Percentiles rank a stretch among this genome's conserved stretches.
These are phyloP conservation scores for Lanistes nyassanus DNA, from an alignment of 1,140 invertebrate species.

Conservation along the genomic window DNA sequence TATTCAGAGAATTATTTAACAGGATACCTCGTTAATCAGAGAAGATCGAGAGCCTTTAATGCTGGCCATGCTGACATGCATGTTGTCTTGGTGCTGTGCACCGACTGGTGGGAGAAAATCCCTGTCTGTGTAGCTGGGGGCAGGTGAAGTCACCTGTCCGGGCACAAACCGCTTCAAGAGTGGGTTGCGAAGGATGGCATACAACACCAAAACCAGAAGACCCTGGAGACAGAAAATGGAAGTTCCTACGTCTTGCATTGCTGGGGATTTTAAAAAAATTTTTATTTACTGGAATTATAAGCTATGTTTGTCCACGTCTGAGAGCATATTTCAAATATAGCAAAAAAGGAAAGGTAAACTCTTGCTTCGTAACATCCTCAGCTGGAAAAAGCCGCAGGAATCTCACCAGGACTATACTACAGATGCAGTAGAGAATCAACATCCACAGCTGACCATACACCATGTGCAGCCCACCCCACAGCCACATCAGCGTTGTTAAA, in stretches of 20 bases:
- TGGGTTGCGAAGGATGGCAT: slow-evolving; percentile 57
- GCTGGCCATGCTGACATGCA: slow-evolving; percentile 21
- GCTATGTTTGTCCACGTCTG: too few species aligned
- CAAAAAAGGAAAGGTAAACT: too few species aligned
- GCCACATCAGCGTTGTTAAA: slow-evolving; percentile 50
- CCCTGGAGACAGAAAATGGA: slow-evolving; percentile 45
- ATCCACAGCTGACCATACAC: slow-evolving; percentile 61
- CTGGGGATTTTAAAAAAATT: background rate
- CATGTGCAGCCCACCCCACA: slow-evolving; percentile 63
- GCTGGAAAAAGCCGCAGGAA: background rate
- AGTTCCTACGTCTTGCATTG: background rate
- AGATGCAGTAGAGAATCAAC: slow-evolving; percentile 60
- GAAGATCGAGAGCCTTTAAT: slow-evolving; percentile 54
- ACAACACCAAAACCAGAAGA: slow-evolving; percentile 53
- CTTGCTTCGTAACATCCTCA: background rate
- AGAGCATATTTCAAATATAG: too few species aligned
- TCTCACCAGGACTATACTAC: slow-evolving; percentile 53
- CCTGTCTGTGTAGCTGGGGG: slow-evolving; percentile 22
- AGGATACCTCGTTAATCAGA: slow-evolving; percentile 52
- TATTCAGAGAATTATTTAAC: too few species aligned
- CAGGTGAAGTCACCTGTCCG: slow-evolving; percentile 28
- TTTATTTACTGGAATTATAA: background rate
- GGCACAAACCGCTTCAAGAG: slow-evolving; percentile 42
- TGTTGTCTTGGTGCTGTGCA: too few species aligned
- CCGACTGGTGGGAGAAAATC: too few species aligned